Evolutionary conservation across 2,113 vertebrate genomes (phyloP), one percentile per base, ranked within the genome.

Genomic region (Megatriorchis doriae): DNA sequence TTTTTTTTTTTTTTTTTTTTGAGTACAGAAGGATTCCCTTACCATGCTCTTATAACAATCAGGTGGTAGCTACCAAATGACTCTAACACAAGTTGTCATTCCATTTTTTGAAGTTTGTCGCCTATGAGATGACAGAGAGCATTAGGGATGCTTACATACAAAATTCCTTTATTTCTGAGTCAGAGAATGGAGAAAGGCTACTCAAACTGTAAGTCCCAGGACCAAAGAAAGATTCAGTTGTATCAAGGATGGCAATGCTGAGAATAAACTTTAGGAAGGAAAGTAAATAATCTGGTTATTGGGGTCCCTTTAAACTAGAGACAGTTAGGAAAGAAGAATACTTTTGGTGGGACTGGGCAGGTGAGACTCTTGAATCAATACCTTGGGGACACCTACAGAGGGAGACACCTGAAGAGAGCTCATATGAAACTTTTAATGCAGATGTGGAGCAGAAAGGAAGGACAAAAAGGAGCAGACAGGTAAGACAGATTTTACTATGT

Each of bases 201-300:
- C 34, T 52, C 26, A 79, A 29, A 16, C 3, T 58, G 3, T 13
- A 38, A 55, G 11, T 72, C 7, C 2, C 20, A 52, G 27, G 5
- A 78, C 5, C 7, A 71, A 81, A 52, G 26, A 43, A 61, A 38
- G 1, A 13, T 43, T 66, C 1, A 21, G 0, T 29, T 73, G 2
- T 31, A 36, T 20, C 13, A 68, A 1, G 2, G 25, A 40, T 16
- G 13, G 11, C 6, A 87, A 18, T 0, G 0, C 2, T 71, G 5
- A 61, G 26, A 52, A 53, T 1, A 0, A 81, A 21, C 6, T 78
- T 83, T 36, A 21, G 15, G 13, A 59, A 4, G 6, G 6, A 83
- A 81, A 40, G 8, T n/a, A 72, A 83, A 47, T 19, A 66, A 42
- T 63, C 13, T 71, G 5, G 2, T 42, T 62, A 17, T 53, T 13